Base-by-base conservation (phyloP, 2,888 invertebrate genomes). In the Ormia ochracea region DNA sequence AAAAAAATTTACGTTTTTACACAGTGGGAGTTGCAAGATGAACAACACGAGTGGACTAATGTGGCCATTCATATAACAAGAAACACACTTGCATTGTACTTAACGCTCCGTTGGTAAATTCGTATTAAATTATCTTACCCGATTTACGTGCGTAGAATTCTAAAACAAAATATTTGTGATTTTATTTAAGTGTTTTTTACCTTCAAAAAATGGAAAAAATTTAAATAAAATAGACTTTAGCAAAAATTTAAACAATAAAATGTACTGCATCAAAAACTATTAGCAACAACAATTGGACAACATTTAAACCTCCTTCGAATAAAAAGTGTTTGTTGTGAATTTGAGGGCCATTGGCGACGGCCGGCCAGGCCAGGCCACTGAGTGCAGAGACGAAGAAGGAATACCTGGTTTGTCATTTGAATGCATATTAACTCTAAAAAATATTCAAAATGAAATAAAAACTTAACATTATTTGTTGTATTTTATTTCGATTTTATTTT, bases 131-230 rank as follows among this genome's bases (percentile, higher is more conserved):
- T 77, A 81, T 83, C 83, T 85, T 86, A 85, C 84, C 85, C 85
- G 85, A 85, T 84, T 84, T 86, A 86, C 86, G 86, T 86, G 86
- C 81, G 50, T 31, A 80, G 86, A 82, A 83, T 85, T 73, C 66
- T 36, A 69, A 77, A 83, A 54, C 56, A 82, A 58, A 74, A 70
- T 82, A 43, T 41, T 21, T 41, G 41, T 48, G 6, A 21, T n/a
- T 78, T 68, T 41, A 7, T 56, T 50, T 38, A 4, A 6, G 26
- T n/a, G n/a, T 63, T 61, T 59, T 50, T 56, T 63, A 61, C 75
- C 76, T 75, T 80, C 79, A 65, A 74, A 31, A 52, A 36, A 48
- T 50, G 68, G 74, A 48, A 43, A 26, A 43, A 54, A 54, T 45
- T 31, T 4, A 5, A 33, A 1, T 10, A 50, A 66, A 50, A 21